Evolutionary conservation across 1,140 invertebrate genomes (phyloP).

Genomic region (Panulirus ornatus): DNA sequence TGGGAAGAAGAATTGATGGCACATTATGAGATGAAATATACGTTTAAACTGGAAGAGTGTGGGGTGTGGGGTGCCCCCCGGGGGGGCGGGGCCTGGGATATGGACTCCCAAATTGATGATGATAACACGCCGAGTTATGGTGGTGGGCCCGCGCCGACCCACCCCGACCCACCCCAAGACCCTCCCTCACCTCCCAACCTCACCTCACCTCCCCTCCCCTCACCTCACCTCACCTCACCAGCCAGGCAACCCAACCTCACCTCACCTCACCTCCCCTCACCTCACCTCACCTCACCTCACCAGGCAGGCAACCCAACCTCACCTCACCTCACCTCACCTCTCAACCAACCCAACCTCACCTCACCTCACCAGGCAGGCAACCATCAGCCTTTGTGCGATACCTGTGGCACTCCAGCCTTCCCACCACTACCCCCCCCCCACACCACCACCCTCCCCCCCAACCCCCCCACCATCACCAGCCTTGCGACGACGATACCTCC

Average conservation of each 20-base stretch:
- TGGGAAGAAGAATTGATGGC: slow-evolving; percentile 28
- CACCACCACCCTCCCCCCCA: not conserved
- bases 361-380: too few relatives aligned
- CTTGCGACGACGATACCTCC: too few relatives aligned
- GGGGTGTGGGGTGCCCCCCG: too few relatives aligned
- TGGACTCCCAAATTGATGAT: slow-evolving; percentile 62
- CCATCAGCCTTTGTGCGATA: too few relatives aligned
- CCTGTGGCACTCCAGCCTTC: too few relatives aligned
- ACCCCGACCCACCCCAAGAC: not conserved
- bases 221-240: not conserved
- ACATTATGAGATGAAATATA: slow-evolving; percentile 60
- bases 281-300: not conserved
- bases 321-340: too few relatives aligned
- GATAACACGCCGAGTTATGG: slow-evolving; percentile 54
- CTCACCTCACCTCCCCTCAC: not conserved
- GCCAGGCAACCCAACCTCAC: not conserved
- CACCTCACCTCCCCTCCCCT: not conserved
- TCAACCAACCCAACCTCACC: not conserved
- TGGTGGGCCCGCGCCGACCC: not conserved
- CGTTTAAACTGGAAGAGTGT: slow-evolving; percentile 18
- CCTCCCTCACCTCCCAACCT: not conserved
- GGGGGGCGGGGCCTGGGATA: slow-evolving; percentile 21
- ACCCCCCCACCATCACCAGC: not conserved
- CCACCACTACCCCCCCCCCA: too few relatives aligned
- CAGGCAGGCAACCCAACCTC: not conserved